Evolutionary conservation across 2,888 invertebrate species (phyloP).

Genomic region (Macropis europaea): DNA sequence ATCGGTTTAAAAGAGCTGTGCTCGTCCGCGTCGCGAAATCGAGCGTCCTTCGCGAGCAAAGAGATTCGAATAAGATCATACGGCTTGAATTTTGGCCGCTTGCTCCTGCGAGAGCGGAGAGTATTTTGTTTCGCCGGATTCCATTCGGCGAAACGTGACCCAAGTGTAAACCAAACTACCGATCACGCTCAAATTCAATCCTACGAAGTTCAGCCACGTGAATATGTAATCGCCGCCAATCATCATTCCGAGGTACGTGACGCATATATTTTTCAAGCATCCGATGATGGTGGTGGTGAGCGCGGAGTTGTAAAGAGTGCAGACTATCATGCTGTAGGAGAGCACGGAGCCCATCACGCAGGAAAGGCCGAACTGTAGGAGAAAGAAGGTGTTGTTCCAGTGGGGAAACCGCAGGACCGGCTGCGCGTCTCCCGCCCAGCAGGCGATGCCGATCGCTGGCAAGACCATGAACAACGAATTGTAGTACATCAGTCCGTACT

Average conservation of each 20-base stretch:
- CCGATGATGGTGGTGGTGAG: constrained; percentile 99
- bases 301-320: constrained; percentile 98
- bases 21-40: too few species aligned
- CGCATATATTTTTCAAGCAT: constrained; percentile 97
- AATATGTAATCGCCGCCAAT: constrained; percentile 99
- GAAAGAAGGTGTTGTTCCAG: constrained; percentile 90
- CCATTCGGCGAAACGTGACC: constrained; percentile 89
- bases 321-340: constrained; percentile 96
- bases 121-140: constrained; percentile 74
- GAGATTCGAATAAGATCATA: too few species aligned
- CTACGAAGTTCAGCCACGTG: constrained; percentile 95
- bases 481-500: constrained; percentile 95
- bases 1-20: too few species aligned
- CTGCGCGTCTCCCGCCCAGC: constrained; percentile 88
- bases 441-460: constrained; percentile 87
- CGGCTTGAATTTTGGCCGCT: constrained; percentile 76
- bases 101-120: constrained; percentile 66
- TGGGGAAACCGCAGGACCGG: constrained; percentile 84
- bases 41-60: too few species aligned
- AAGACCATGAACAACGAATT: constrained; percentile 94
- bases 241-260: constrained; percentile 99
- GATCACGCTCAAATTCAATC: constrained; percentile 95
- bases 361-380: constrained; percentile 91
- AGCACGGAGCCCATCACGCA: constrained; percentile 98
- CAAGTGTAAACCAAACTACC: constrained; percentile 93